Conservation (phyloP, 2,888 invertebrate species). For the Meloe dianella region DNA sequence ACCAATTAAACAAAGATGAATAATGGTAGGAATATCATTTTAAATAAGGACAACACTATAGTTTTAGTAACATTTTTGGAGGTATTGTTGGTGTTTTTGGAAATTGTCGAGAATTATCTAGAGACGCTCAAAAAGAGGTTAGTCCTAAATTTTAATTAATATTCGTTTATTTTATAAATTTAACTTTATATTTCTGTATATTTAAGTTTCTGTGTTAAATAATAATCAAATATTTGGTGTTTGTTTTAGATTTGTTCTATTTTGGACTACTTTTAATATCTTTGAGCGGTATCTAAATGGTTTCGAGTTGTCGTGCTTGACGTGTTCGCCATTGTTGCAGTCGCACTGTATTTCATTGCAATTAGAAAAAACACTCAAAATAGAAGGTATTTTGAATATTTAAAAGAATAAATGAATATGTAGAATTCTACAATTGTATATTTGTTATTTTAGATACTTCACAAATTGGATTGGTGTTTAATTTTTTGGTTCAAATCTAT, state of each 20-base stretch:
- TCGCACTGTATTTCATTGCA: not conserved
- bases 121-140: not conserved
- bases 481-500: not conserved
- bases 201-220: not conserved
- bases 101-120: not conserved
- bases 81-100: not conserved
- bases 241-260: not conserved
- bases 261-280: not conserved
- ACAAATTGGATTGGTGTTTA: not conserved
- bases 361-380: not conserved
- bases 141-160: not conserved
- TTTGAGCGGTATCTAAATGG: not conserved
- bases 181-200: not conserved
- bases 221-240: not conserved
- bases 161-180: not conserved
- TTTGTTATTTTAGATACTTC: not conserved
- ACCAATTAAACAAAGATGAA: not conserved
- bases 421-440: not conserved
- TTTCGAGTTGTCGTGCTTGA: not conserved
- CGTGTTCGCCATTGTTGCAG: slow-evolving; percentile 9
- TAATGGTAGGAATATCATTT: not conserved
- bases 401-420: not conserved
- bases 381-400: not conserved
- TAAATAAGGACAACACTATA: not conserved
- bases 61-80: not conserved